These are phyloP conservation scores for Pristionchus mayeri DNA, from an alignment of 2,888 invertebrate species.

Conservation along the genomic window DNA sequence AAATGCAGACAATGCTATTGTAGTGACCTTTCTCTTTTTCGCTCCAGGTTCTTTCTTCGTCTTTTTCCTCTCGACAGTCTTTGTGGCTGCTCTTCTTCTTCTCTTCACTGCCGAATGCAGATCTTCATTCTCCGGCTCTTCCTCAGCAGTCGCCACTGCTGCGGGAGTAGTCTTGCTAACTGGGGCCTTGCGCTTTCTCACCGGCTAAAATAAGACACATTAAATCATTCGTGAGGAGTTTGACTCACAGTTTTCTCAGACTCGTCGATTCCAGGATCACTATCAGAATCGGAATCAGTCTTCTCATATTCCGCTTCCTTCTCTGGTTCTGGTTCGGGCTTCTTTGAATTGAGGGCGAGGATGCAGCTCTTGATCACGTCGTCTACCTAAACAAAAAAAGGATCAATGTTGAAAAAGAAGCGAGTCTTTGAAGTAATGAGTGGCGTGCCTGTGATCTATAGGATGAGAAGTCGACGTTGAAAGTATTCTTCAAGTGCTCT, in stretches of 20 bases:
- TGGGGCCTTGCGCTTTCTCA: not conserved
- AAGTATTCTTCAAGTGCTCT: conserved; percentile 32
- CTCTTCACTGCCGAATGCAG: conserved; percentile 47
- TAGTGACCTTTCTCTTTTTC: not conserved
- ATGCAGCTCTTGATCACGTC: conserved; percentile 28
- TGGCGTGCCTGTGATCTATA: conserved; percentile 34
- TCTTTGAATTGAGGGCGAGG: not conserved
- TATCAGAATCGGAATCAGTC: conserved; percentile 21
- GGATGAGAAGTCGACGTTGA: conserved; percentile 39
- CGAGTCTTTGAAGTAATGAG: too few species aligned
- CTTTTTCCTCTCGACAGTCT: not conserved
- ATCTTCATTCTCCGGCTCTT: conserved; percentile 23
- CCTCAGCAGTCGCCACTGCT: not conserved
- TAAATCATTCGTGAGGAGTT: too few species aligned
- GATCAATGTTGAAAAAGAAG: too few species aligned
- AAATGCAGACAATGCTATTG: too few species aligned
- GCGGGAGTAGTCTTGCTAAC: not conserved
- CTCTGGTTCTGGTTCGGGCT: not conserved
- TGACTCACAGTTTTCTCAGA: conserved; percentile 9
- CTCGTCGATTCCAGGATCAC: conserved; percentile 33
- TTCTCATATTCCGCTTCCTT: conserved; percentile 14
- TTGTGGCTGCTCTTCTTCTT: conserved; percentile 25
- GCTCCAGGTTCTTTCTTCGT: not conserved
- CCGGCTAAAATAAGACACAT: not conserved
- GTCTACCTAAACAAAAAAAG: conserved; percentile 17